Percentiles rank a stretch among this genome's conserved stretches.
These are phyloP conservation scores for Sycon ciliatum DNA, from an alignment of 37 sponge, comb jelly and placozoan genomes.

Conservation along the genomic window DNA sequence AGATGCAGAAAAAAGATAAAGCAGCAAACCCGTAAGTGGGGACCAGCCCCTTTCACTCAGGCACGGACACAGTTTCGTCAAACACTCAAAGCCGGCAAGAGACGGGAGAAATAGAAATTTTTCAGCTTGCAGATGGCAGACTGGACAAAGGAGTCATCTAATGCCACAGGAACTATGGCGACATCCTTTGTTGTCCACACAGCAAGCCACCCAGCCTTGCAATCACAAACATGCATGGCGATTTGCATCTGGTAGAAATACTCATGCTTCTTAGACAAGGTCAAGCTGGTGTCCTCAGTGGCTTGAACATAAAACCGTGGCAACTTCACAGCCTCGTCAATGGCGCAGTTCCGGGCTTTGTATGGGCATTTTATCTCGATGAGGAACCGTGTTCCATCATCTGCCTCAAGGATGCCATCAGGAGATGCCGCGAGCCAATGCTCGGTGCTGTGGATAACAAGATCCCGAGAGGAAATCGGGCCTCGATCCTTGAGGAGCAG, in stretches of 20 bases:
- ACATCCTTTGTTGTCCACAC: conserved; percentile 10
- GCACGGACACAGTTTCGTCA: no score
- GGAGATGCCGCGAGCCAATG: conserved; percentile 27
- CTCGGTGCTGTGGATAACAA: conserved; percentile 5
- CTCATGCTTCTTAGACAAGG: background rate
- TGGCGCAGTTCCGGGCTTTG: background rate
- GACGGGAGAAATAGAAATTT: background rate
- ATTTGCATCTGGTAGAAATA: conserved; percentile 25
- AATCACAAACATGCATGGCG: background rate
- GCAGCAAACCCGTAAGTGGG: no score
- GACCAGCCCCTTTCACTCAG: no score
- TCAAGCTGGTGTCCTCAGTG: background rate
- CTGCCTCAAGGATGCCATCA: conserved; percentile 16
- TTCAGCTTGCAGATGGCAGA: background rate
- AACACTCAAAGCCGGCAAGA: background rate
- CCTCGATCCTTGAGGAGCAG: no score
- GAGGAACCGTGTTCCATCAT: background rate
- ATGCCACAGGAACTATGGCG: no score
- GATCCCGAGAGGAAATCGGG: background rate
- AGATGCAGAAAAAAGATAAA: no score
- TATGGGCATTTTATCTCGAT: conserved; percentile 31
- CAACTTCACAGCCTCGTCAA: background rate
- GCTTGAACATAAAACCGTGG: background rate
- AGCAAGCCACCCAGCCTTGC: background rate
- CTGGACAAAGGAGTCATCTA: background rate